Evolutionary conservation across 2,888 invertebrate species (phyloP).

Genomic region (Scelioninae gen. 2): DNA sequence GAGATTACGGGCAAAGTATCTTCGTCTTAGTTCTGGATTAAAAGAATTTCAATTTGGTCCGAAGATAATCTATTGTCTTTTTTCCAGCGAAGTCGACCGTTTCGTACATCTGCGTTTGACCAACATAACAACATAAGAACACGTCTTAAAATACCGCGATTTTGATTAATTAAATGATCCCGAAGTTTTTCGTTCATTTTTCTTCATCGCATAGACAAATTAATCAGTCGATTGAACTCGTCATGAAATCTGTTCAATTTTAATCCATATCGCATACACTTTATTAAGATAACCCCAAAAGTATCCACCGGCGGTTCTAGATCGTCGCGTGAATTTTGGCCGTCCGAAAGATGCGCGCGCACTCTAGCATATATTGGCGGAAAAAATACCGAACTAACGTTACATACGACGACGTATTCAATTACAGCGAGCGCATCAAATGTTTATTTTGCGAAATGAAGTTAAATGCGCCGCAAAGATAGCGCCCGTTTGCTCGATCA

Average conservation of each 20-base stretch:
- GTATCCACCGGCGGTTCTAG: too few relatives aligned
- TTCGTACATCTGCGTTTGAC: constrained; percentile 19
- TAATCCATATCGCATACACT: too few relatives aligned
- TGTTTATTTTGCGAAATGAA: constrained; percentile 51
- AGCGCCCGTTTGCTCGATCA: constrained; percentile 43
- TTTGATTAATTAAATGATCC: too few relatives aligned
- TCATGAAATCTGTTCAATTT: too few relatives aligned
- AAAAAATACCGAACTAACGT: constrained; percentile 28
- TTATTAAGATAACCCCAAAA: too few relatives aligned
- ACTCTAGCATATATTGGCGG: too few relatives aligned
- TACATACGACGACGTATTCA: constrained; percentile 44
- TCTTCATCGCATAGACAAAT: too few relatives aligned
- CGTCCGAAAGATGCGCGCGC: too few relatives aligned
- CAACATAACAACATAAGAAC: neutral
- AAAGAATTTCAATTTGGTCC: constrained; percentile 48
- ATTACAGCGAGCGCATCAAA: constrained; percentile 44
- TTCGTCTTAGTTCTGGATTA: constrained; percentile 41
- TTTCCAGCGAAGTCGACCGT: constrained; percentile 8
- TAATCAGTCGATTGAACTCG: too few relatives aligned
- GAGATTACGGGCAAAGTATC: constrained; percentile 34
- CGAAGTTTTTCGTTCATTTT: too few relatives aligned
- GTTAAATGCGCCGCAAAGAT: constrained; percentile 43
- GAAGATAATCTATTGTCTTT: constrained; percentile 43
- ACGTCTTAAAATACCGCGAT: too few relatives aligned
- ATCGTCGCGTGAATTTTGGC: too few relatives aligned